Evolutionary conservation across 2,797 vertebrate species (phyloP), one percentile per base, ranked within the genome.

Genomic region (Notolabrus celidotus): DNA sequence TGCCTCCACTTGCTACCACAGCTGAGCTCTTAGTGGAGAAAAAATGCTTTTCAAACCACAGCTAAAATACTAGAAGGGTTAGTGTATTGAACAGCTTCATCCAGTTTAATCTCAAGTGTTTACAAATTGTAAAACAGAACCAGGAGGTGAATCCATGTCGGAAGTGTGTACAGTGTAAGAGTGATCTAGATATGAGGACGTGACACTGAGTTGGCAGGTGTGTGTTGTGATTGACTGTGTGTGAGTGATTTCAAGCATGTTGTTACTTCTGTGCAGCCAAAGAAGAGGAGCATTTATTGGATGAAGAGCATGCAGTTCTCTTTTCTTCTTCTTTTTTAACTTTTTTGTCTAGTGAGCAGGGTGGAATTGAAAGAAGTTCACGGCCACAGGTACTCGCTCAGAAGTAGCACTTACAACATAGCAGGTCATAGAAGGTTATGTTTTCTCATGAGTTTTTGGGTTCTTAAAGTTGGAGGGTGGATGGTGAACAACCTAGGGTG

Each of bases 1-100:
- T 57, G 84, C 70, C 70, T 82, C 74, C 83, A 81, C 75, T 75
- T 87, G 77, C 77, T 68, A 46, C 61, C 71, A 71, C 68, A 74
- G 79, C 78, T 74, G 77, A 85, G 77, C 78, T 81, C 71, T 56
- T 49, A 56, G 33, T 71, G 62, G 39, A 65, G 31, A 78, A 59
- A 58, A 45, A 64, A 76, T 46, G 25, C 36, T 58, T 54, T 72
- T 73, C 70, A 73, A 76, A 81, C 43, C 71, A 5, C 50, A 69
- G 56, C 68, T 75, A 73, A 71, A 74, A 67, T 15, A 65, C 54
- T 8, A 39, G 63, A 60, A 22, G 67, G 76, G 67, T 77, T 55
- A 45, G 41, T 70, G 31, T 59, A 62, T 62, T 46, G 71, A 79
- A 60, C 50, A 17, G 63, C 51, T 72, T 76, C 69, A 86, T 84